Evolutionary conservation across 2,113 vertebrate genomes (phyloP).

Genomic region (Mus spicilegus): DNA sequence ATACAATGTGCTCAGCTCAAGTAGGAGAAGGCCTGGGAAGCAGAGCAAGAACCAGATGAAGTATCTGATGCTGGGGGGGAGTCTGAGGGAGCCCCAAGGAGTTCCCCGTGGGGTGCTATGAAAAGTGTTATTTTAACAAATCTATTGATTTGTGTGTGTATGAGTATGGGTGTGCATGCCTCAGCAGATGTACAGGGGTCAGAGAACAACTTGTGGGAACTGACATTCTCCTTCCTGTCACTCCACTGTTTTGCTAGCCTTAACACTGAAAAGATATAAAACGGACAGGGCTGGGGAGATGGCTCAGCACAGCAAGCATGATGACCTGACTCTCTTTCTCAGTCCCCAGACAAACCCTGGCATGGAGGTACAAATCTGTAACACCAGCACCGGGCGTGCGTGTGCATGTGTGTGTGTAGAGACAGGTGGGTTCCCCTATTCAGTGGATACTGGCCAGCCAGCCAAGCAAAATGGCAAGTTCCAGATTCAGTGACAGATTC

Average conservation of each 20-base stretch:
- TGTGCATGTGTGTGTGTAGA: no score
- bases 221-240: neutral
- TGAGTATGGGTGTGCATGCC: neutral
- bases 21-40: neutral
- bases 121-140: neutral
- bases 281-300: neutral
- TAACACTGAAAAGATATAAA: constrained; percentile 1
- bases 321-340: neutral
- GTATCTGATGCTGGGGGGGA: neutral
- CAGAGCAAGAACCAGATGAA: neutral
- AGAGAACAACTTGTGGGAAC: neutral
- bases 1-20: neutral
- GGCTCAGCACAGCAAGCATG: neutral
- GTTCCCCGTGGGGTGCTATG: neutral
- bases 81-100: neutral
- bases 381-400: neutral
- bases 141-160: neutral
- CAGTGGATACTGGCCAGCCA: neutral
- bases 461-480: neutral
- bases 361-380: neutral
- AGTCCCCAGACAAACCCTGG: neutral
- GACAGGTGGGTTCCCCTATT: neutral
- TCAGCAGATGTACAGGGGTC: neutral
- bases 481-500: neutral
- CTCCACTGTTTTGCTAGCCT: neutral